Evolutionary conservation across 2,888 invertebrate species (phyloP).

Genomic region (Acronicta alni): DNA sequence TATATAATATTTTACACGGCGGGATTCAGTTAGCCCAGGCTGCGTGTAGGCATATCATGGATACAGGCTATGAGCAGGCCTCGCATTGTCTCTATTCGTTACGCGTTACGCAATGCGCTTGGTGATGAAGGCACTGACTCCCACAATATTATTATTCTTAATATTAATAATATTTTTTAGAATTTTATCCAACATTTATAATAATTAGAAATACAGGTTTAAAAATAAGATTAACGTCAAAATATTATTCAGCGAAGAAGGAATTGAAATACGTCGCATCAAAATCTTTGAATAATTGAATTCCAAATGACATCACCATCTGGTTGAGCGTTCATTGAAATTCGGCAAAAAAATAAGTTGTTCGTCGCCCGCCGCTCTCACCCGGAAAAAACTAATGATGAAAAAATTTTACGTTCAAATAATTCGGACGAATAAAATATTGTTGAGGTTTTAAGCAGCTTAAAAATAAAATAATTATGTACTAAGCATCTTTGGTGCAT

Average conservation of each 20-base stretch:
- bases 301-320: slow-evolving; percentile 6
- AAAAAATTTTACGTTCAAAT: neutral
- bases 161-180: neutral
- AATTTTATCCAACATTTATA: neutral
- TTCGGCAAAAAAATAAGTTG: neutral
- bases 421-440: no score
- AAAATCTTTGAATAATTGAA: slow-evolving; percentile 5
- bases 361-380: neutral
- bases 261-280: slow-evolving; percentile 1
- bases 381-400: neutral
- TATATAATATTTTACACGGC: no score
- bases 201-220: neutral
- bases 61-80: no score
- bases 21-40: no score
- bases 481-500: no score
- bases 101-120: no score
- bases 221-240: neutral
- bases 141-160: no score
- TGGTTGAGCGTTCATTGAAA: neutral
- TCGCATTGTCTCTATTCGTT: no score
- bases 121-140: no score
- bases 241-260: neutral
- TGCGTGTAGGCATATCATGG: no score
- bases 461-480: no score
- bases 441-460: no score